Percentiles rank a stretch among this genome's conserved stretches.
These are phyloP conservation scores for Hycleus cichorii DNA, from an alignment of 1,140 invertebrate genomes.

Conservation along the genomic window DNA sequence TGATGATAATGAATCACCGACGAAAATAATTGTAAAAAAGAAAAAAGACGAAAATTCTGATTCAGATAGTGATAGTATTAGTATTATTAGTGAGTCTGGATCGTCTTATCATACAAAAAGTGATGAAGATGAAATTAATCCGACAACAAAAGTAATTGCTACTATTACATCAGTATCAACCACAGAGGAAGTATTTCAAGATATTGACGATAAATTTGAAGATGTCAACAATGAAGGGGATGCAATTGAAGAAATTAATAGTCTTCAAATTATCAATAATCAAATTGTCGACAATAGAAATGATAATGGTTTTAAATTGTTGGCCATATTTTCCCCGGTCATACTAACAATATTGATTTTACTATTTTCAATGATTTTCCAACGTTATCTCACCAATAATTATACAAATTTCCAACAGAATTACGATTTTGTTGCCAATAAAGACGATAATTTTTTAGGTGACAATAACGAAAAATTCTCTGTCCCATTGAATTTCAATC, in stretches of 20 bases:
- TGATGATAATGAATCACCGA: not conserved
- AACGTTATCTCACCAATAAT: too few relatives aligned
- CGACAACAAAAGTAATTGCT: not conserved
- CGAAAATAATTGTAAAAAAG: too few relatives aligned
- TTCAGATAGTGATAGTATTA: conserved; percentile 17
- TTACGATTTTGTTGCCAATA: not conserved
- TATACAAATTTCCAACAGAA: too few relatives aligned
- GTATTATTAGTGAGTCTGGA: conserved; percentile 14
- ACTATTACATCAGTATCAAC: not conserved
- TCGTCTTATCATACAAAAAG: not conserved
- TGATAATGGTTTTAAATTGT: too few relatives aligned
- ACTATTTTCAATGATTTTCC: too few relatives aligned
- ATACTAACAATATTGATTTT: too few relatives aligned
- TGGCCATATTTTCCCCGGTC: too few relatives aligned
- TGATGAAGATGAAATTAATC: not conserved
- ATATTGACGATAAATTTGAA: too few relatives aligned
- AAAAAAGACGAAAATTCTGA: not conserved
- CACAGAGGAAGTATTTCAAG: not conserved
- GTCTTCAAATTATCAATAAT: not conserved
- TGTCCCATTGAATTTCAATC: not conserved
- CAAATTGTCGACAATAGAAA: too few relatives aligned
- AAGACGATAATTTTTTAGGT: not conserved
- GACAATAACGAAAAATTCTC: not conserved
- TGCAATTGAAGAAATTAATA: not conserved
- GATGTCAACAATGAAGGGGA: too few relatives aligned